phyloP scores from a whole-genome alignment of 2,113 vertebrate genomes.

The Erythrocebus patas region DNA sequence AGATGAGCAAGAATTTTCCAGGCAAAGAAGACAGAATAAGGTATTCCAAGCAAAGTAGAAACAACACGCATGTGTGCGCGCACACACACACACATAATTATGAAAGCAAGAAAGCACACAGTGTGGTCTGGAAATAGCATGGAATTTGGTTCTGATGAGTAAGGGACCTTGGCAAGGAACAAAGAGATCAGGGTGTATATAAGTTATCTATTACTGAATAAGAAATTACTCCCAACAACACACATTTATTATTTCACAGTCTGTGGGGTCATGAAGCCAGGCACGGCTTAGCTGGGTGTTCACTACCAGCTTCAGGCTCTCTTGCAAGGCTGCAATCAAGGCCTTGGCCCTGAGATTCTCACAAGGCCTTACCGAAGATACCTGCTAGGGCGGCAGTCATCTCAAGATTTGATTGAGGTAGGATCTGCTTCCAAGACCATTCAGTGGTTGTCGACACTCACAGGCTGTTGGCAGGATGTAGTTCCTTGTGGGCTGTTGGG shows the following conservation, averaged over 20 bases:
- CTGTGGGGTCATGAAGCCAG: neutral
- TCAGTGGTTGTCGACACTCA: neutral
- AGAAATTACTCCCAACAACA: neutral
- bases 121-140: neutral
- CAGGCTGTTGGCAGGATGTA: neutral
- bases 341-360: neutral
- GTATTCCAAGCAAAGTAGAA: neutral
- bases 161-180: neutral
- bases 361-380: neutral
- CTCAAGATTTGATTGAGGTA: neutral
- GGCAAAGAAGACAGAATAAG: neutral
- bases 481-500: neutral
- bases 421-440: neutral
- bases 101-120: neutral
- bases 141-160: neutral
- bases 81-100: too few species aligned
- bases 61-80: fast-evolving
- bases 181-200: neutral
- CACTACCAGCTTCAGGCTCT: neutral
- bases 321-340: neutral
- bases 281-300: neutral
- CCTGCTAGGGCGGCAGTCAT: neutral
- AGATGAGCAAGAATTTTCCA: neutral
- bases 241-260: neutral
- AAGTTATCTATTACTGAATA: neutral